Conservation (phyloP, 30 jellyfish, hydroid and myxozoan species). For the Aurelia aurita complex sp. Pacific region DNA sequence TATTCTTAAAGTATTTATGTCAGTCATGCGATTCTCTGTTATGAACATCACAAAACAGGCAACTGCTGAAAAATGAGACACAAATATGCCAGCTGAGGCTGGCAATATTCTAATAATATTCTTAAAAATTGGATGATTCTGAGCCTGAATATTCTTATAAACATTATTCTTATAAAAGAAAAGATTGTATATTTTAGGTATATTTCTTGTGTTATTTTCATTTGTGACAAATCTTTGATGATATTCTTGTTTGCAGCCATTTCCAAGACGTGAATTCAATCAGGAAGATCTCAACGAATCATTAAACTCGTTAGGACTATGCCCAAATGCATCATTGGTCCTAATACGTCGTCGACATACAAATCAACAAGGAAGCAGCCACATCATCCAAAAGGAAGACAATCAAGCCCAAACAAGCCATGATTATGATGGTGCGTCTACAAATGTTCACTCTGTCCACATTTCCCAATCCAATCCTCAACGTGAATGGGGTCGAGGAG, state of each 20-base stretch:
- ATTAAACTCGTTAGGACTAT: slow-evolving; percentile 27
- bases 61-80: too few species aligned
- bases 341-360: slow-evolving; percentile 12
- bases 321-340: slow-evolving; percentile 66
- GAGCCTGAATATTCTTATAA: too few species aligned
- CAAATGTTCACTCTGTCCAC: slow-evolving; percentile 46
- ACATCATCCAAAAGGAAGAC: background rate
- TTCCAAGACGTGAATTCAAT: slow-evolving; percentile 51
- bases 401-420: background rate
- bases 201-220: too few species aligned
- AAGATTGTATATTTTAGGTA: too few species aligned
- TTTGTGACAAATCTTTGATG: background rate
- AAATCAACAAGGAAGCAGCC: slow-evolving; percentile 30
- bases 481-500: slow-evolving; percentile 47
- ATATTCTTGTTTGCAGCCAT: slow-evolving; percentile 21
- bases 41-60: too few species aligned
- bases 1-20: too few species aligned
- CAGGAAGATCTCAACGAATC: slow-evolving; percentile 24
- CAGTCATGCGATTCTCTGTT: too few species aligned
- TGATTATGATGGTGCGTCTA: slow-evolving; percentile 17
- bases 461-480: background rate
- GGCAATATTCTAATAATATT: too few species aligned
- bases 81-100: too few species aligned
- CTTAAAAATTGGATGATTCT: too few species aligned
- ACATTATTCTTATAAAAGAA: too few species aligned